Evolutionary conservation across 2,113 vertebrate species (phyloP).

Genomic region (Cinclus mexicanus): DNA sequence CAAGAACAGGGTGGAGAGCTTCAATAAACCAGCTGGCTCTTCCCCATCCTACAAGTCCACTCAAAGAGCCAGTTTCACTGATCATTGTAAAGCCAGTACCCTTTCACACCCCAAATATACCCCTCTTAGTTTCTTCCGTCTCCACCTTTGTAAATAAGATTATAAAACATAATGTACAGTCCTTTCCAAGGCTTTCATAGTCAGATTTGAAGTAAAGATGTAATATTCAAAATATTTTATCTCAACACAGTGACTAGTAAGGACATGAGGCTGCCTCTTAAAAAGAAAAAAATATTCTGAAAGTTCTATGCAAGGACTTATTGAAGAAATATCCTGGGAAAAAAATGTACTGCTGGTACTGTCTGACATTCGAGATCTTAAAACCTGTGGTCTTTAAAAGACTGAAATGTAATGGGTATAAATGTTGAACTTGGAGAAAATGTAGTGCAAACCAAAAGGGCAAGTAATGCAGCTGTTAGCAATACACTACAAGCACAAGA

Average conservation of each 20-base stretch:
- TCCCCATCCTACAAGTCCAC: not conserved
- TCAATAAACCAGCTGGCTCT: not conserved
- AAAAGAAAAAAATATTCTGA: not conserved
- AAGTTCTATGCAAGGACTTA: not conserved
- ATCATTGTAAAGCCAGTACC: not conserved
- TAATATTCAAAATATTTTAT: not conserved
- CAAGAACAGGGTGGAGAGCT: not conserved
- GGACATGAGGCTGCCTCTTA: not conserved
- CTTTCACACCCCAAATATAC: too few relatives aligned
- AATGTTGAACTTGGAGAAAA: not conserved
- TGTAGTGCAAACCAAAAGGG: not conserved
- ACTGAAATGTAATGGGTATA: not conserved
- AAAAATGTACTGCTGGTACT: not conserved
- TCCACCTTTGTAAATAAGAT: not conserved
- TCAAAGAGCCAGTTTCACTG: not conserved
- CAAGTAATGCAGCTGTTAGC: not conserved
- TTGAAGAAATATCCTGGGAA: not conserved
- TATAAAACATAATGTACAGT: not conserved
- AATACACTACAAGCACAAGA: not conserved
- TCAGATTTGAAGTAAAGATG: not conserved
- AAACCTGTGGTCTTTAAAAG: not conserved
- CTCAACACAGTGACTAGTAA: not conserved
- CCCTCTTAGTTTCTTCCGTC: not conserved
- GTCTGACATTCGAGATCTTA: not conserved
- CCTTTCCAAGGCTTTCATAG: not conserved